These are phyloP conservation scores for Alca torda DNA, from an alignment of 2,797 vertebrate species.

Conservation along the genomic window DNA sequence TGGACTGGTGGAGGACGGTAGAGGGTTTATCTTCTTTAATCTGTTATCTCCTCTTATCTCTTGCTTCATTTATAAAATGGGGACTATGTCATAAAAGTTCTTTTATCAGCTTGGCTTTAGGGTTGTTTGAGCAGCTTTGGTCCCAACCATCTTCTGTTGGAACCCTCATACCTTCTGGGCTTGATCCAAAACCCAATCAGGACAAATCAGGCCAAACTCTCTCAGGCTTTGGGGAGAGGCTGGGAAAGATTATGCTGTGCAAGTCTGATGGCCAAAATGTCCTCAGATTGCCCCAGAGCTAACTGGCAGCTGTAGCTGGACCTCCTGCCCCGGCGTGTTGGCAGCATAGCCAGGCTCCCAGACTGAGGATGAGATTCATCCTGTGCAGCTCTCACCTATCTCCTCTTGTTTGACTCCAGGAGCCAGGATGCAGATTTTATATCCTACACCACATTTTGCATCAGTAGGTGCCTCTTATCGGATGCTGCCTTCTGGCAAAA, in stretches of 20 bases:
- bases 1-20: neutral
- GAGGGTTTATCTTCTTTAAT: neutral
- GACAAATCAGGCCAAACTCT: neutral
- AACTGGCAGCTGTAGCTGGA: neutral
- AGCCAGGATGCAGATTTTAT: neutral
- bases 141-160: neutral
- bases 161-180: neutral
- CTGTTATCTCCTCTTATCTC: constrained; percentile 24
- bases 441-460: neutral
- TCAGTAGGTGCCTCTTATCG: neutral
- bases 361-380: neutral
- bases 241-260: neutral
- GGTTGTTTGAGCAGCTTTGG: neutral
- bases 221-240: neutral
- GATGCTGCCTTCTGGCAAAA: neutral
- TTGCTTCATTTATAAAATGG: constrained; percentile 24
- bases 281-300: neutral
- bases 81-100: neutral
- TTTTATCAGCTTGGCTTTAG: neutral
- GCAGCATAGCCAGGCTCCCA: neutral
- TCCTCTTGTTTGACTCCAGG: neutral
- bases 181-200: neutral
- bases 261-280: neutral
- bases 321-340: neutral
- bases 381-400: neutral